phyloP scores from a whole-genome alignment of 2,113 vertebrate species.

The Vidua macroura region DNA sequence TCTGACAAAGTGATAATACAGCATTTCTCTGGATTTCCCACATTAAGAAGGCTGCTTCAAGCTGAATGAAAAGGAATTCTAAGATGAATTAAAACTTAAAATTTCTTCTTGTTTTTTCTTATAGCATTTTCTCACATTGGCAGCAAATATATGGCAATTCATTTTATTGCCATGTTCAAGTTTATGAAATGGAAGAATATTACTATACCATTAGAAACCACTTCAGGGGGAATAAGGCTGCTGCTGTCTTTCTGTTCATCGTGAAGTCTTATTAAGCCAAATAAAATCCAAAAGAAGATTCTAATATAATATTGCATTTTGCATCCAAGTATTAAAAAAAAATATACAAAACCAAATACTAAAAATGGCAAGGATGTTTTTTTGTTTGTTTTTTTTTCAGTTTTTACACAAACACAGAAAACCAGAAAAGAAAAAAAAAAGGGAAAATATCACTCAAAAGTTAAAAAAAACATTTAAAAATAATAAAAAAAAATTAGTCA shows the following conservation, averaged over 20 bases:
- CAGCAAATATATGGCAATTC: constrained; percentile 11
- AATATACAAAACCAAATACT: not conserved
- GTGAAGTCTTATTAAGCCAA: constrained; percentile 43
- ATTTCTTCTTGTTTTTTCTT: not conserved
- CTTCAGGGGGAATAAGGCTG: constrained; percentile 48
- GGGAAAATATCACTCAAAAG: not conserved
- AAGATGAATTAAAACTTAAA: constrained; percentile 30
- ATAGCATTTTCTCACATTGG: not conserved
- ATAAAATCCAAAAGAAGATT: constrained; percentile 42
- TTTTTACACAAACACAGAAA: not conserved
- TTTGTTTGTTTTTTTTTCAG: not conserved
- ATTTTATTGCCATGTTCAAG: constrained; percentile 17
- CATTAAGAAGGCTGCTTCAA: not conserved
- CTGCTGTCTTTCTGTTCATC: constrained; percentile 26
- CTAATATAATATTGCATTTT: not conserved
- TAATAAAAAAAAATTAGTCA: not conserved
- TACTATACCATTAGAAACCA: constrained; percentile 25
- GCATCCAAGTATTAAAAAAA: not conserved
- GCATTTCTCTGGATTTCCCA: constrained; percentile 32
- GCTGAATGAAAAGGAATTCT: constrained; percentile 13
- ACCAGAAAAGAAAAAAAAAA: not conserved
- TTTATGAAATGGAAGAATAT: constrained; percentile 35
- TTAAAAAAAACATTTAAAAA: not conserved
- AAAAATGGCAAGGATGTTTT: not conserved
- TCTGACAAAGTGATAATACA: constrained; percentile 64